Evolutionary conservation across 2,113 vertebrate species (phyloP), one percentile per base, ranked within the genome.

Genomic region (Nothoprocta pentlandii): DNA sequence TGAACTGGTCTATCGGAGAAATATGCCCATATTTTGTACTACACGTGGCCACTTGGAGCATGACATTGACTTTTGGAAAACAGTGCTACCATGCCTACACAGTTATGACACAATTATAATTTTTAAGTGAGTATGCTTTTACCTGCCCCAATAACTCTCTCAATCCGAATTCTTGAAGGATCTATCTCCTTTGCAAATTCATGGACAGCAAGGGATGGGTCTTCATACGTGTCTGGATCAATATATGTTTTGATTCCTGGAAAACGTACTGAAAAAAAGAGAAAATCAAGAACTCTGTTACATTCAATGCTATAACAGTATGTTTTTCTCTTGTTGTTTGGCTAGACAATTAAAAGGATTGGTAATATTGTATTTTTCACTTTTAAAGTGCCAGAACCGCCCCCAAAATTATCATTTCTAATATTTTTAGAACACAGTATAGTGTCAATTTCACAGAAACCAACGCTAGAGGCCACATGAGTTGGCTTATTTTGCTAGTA

Each of bases 131-230:
- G 4, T 66, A n/a, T 47, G 64, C 28, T 67, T 95, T 98, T 98
- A 99, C 99, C 99, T 96, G 99, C 99, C 84, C 99, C 99, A 91
- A 99, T 99, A 89, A 99, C 99, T 97, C 98, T 99, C 96, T 99
- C 99, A 89, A 99, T 99, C 51, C 98, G 99, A 96, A 99, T 99
- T 94, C 99, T 98, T 93, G 98, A 98, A 8, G 99, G 98, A 95
- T 99, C 99, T 78, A 99, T 99, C 97, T 99, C 99, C 95, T 99
- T 99, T 95, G 99, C 99, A 98, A 99, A 99, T 89, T 99, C 99
- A 79, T 99, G 99, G 81, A 99, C 98, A 36, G 99, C 99, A 95
- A 99, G 98, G 7, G 98, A 98, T 67, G 99, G 99, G 81, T 99
- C 99, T 97, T 99, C 99, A 36, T 99, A 99, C 0, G 99, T 99